Conservation (phyloP, 1,140 invertebrate genomes). For the Riptortus pedestris region DNA sequence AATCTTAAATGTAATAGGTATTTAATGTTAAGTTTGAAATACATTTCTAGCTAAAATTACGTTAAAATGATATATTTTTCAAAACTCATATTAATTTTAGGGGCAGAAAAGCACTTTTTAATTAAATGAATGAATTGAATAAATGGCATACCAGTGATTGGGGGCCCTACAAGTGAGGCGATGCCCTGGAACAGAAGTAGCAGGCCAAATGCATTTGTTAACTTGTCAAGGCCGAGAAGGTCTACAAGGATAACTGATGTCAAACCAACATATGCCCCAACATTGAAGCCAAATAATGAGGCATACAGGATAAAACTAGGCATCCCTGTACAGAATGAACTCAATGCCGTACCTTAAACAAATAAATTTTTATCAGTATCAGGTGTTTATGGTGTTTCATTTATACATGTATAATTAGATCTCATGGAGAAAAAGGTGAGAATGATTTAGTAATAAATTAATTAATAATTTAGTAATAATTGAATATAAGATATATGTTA, state of each 20-base stretch:
- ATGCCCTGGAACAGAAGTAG: conserved; percentile 84
- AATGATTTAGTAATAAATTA: too few species aligned
- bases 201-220: conserved; percentile 89
- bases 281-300: conserved; percentile 74
- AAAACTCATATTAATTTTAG: too few species aligned
- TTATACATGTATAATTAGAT: background rate
- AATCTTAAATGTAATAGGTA: too few species aligned
- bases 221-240: conserved; percentile 69
- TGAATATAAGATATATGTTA: too few species aligned
- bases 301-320: conserved; percentile 62
- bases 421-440: background rate
- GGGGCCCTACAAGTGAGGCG: conserved; percentile 77
- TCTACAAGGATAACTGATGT: conserved; percentile 85
- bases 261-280: conserved; percentile 84
- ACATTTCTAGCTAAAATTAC: too few species aligned
- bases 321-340: conserved; percentile 60
- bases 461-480: too few species aligned
- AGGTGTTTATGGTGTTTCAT: background rate
- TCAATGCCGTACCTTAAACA: conserved; percentile 65
- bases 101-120: too few species aligned
- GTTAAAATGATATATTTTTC: too few species aligned
- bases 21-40: too few species aligned
- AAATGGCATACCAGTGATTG: conserved; percentile 69
- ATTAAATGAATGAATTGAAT: too few species aligned
- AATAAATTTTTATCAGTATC: conserved; percentile 35